These are phyloP conservation scores for Piliocolobus tephrosceles DNA, from an alignment of 2,113 vertebrate genomes.

Conservation along the genomic window DNA sequence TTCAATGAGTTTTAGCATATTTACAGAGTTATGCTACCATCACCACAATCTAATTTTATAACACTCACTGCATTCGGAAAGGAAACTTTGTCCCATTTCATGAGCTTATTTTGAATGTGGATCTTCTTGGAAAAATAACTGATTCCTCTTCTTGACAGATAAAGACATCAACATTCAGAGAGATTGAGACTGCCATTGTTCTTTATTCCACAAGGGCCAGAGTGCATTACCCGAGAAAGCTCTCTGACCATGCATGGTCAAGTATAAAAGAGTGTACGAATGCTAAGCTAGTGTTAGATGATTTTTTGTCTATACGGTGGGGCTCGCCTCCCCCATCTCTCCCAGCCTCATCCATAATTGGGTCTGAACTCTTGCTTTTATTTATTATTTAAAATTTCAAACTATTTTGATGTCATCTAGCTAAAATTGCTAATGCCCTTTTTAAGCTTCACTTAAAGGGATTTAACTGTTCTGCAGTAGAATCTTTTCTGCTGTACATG, in stretches of 20 bases:
- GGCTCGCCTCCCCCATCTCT: background rate
- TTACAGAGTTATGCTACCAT: background rate
- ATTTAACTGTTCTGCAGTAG: background rate
- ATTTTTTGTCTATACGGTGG: fast-evolving
- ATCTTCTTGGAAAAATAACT: background rate
- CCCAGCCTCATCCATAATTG: background rate
- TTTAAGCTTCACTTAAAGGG: background rate
- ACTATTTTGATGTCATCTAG: background rate
- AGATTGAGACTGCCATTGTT: background rate
- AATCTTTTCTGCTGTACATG: background rate
- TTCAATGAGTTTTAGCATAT: too few relatives aligned
- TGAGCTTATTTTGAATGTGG: background rate
- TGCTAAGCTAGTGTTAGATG: fast-evolving
- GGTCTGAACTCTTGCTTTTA: background rate
- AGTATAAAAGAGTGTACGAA: fast-evolving
- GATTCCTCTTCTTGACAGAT: background rate
- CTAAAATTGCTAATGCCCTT: background rate
- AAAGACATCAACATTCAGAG: background rate
- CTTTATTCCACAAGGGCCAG: background rate
- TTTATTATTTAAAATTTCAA: background rate
- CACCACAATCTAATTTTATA: background rate
- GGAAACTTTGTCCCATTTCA: background rate
- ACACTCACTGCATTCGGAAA: background rate
- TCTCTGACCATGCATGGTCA: fast-evolving
- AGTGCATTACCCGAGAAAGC: background rate